Evolutionary conservation across 2,888 invertebrate genomes (phyloP).

Genomic region (Abscondita cerata): DNA sequence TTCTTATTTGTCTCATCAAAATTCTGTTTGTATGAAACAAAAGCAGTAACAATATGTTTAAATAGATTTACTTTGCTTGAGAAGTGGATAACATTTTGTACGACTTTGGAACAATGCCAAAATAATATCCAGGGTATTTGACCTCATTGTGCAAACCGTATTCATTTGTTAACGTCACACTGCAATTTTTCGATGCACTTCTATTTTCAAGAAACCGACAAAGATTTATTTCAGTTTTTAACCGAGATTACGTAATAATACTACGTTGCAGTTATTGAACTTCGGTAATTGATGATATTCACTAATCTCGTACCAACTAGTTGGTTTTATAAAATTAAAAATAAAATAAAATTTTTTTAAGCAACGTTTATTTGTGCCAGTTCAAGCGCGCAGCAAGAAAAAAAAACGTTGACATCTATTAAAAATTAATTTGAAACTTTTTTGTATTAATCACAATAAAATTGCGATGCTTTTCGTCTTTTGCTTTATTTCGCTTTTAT

Average conservation of each 20-base stretch:
- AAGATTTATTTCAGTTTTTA: not conserved
- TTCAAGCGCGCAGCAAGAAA: too few species aligned
- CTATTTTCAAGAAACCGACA: not conserved
- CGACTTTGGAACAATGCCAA: constrained; percentile 31
- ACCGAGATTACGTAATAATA: not conserved
- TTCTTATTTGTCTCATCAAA: constrained; percentile 12
- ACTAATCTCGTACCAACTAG: too few species aligned
- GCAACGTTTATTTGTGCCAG: too few species aligned
- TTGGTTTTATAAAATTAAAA: too few species aligned
- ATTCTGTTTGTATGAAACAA: constrained; percentile 17
- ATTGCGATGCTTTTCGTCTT: too few species aligned
- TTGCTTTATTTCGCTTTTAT: too few species aligned
- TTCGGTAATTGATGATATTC: too few species aligned
- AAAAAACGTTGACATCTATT: too few species aligned
- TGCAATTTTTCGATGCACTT: constrained; percentile 26
- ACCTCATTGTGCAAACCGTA: constrained; percentile 13
- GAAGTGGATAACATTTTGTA: constrained; percentile 27
- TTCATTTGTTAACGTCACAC: constrained; percentile 22
- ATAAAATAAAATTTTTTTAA: too few species aligned
- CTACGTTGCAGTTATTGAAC: not conserved
- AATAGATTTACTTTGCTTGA: constrained; percentile 19
- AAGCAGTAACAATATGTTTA: constrained; percentile 31
- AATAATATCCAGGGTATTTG: constrained; percentile 28
- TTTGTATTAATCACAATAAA: too few species aligned
- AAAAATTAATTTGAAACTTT: too few species aligned